phyloP scores from a whole-genome alignment of 1,140 invertebrate species.

The Rhizoglyphus robini region DNA sequence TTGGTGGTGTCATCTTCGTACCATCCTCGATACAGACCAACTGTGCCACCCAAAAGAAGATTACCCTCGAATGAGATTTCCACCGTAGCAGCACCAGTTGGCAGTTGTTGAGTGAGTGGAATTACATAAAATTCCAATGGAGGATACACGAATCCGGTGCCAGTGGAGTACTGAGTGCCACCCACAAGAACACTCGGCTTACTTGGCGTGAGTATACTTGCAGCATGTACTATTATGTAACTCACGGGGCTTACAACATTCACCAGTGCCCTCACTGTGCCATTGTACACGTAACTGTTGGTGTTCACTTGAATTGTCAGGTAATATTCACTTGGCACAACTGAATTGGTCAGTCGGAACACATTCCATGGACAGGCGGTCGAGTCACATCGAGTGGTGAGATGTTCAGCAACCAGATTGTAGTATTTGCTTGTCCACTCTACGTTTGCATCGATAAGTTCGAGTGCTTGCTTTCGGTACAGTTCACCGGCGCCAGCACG shows the following conservation, averaged over 20 bases:
- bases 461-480: conserved; percentile 53
- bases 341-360: conserved; percentile 53
- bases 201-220: conserved; percentile 28
- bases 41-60: conserved; percentile 44
- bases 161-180: conserved; percentile 23
- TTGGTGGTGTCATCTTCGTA: conserved; percentile 48
- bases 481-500: conserved; percentile 66
- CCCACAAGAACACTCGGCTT: conserved; percentile 14
- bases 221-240: conserved; percentile 36
- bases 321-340: conserved; percentile 65
- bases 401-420: conserved; percentile 28
- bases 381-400: conserved; percentile 16
- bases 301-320: conserved; percentile 57
- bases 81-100: no score
- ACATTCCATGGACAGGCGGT: conserved; percentile 23
- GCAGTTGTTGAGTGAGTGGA: conserved; percentile 26
- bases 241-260: conserved; percentile 32
- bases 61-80: conserved; percentile 48
- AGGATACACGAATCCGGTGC: conserved; percentile 37
- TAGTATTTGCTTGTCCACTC: conserved; percentile 45
- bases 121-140: conserved; percentile 53
- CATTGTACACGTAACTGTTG: conserved; percentile 48
- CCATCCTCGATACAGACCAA: conserved; percentile 61
- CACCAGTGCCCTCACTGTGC: conserved; percentile 53
- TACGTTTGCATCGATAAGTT: conserved; percentile 63